Base-by-base conservation (phyloP, 2,888 invertebrate genomes). In the Nudaria mundana region DNA sequence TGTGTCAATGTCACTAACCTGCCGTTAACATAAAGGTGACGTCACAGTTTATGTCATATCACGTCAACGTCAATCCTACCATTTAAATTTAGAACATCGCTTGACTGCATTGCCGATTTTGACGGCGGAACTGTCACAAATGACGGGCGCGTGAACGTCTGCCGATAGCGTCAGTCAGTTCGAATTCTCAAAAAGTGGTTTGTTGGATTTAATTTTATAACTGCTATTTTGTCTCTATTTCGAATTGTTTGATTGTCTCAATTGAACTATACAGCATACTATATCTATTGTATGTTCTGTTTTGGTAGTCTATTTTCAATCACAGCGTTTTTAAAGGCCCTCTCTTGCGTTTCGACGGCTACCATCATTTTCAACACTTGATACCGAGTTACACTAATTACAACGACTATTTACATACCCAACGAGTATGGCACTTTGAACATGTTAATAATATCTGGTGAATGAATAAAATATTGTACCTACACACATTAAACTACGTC, bases 31-130 rank as follows among this genome's bases (percentile, higher is more conserved):
- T n/a, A 37, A 39, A 34, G 32, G 45, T 52, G 53, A 47, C 37
- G 44, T 46, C 44, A 40, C 33, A 13, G 25, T 16, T 33, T 56
- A 58, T 59, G 63, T 60, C 72, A 63, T 80, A 81, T 81, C 81
- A 68, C 65, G 66, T 80, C 79, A 73, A 60, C 75, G 84, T 82
- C 82, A 79, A 76, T 81, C 78, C 66, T 63, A 65, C 52, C 67
- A 73, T 77, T 75, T 77, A 74, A 76, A 77, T 79, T 76, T 76
- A 76, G 79, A 76, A 41, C 40, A 64, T 63, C 71, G 66, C 68
- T 67, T 77, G 78, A 76, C 76, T 59, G 61, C 63, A 58, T 80
- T 76, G 64, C 68, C 75, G 76, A 77, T 65, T 74, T 67, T 78
- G 82, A 81, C 76, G 56, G 56, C 54, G 38, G 39, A 34, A 45